Base-by-base conservation (phyloP, 2,797 vertebrate species). In the Scomberomorus guttatus region DNA sequence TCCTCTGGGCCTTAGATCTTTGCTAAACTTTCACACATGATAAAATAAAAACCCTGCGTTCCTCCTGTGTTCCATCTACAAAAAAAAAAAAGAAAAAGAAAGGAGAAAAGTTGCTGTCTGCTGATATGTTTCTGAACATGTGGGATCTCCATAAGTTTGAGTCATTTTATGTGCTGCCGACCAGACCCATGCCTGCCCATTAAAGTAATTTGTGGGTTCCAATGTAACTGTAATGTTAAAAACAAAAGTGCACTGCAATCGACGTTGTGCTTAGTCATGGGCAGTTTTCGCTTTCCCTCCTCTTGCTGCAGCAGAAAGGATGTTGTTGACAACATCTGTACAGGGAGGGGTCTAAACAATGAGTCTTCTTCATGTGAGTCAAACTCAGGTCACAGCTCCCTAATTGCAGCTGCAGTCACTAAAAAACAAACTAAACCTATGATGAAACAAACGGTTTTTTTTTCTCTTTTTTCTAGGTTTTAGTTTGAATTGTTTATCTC, bases 61-160 rank as follows among this genome's bases (percentile, higher is more conserved):
- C 73, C 77, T 79, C 69, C 72, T 75, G 74, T 84, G 52, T 76
- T 72, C 72, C 79, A 80, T 80, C 80, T 83, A 13, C 63, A 77
- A 62, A 48, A 39, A 59, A 62, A 48, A 39, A 59, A 29, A 48
- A 18, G 8, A 18, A 17, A 48, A 48, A 56, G 66, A 59, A 51
- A 42, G 48, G 1, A 8, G 25, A 69, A 63, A 62, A 57, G 34
- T 64, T 18, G 18, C 59, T 78, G 59, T 75, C 63, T 78, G 29
- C 82, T 83, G 82, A 86, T 89, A 84, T 86, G 75, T 90, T 85
- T 80, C 80, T 84, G 84, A 85, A 90, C 90, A 93, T 92, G 90
- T 92, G 90, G 92, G 75, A 89, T 93, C 85, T 88, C 78, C 83
- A 93, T 91, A 89, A 85, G 85, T 85, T 88, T 73, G 83, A 92